Conservation (phyloP, 2,797 vertebrate species). For the Buceros bicornis region DNA sequence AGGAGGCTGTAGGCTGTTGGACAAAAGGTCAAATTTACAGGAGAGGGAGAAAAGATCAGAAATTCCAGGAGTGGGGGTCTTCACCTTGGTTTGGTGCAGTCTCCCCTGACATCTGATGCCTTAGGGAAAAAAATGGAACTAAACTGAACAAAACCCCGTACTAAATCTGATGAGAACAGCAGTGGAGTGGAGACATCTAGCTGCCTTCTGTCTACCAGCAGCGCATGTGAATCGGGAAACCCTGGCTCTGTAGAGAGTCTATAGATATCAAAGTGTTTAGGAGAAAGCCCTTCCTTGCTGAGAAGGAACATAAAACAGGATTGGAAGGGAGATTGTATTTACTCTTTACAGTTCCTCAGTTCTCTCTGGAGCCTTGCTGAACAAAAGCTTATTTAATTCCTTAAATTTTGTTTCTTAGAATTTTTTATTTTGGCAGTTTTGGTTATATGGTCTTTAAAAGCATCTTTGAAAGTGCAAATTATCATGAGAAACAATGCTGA, state of each 20-base stretch:
- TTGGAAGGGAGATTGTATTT: background rate
- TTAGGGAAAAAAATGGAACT: background rate
- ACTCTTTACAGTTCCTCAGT: background rate
- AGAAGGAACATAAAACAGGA: background rate
- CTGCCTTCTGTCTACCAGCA: constrained; percentile 51
- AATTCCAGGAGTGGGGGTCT: background rate
- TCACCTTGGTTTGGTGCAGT: background rate
- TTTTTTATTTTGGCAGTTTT: background rate
- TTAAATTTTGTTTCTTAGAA: background rate
- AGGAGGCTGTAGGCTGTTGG: background rate
- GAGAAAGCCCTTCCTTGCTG: background rate
- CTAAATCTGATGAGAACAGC: background rate
- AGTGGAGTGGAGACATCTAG: constrained; percentile 72
- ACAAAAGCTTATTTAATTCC: background rate
- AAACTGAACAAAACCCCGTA: background rate
- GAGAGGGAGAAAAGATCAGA: background rate
- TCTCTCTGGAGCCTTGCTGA: background rate
- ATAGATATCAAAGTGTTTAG: background rate
- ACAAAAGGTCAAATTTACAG: background rate
- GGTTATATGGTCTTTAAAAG: background rate
- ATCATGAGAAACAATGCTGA: background rate
- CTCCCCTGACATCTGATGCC: background rate
- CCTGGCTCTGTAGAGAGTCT: background rate
- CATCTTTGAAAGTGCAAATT: background rate
- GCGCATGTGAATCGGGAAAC: background rate